These are phyloP conservation scores for Drosophila kepulauana DNA, from an alignment of 1,140 invertebrate species.

Conservation along the genomic window DNA sequence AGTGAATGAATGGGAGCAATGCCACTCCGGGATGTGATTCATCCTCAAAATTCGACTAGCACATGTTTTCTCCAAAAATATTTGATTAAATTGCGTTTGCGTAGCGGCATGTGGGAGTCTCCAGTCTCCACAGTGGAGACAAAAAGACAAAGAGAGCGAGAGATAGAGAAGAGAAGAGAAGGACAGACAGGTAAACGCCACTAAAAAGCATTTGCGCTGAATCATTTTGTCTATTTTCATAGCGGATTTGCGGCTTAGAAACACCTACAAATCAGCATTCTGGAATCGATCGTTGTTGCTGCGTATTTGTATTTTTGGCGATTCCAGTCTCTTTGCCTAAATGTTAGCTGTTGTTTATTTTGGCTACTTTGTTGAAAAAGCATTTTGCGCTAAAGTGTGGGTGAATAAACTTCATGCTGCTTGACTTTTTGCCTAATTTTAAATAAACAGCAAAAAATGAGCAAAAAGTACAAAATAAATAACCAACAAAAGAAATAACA, in stretches of 20 bases:
- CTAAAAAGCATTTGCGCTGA: constrained; percentile 56
- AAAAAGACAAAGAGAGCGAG: neutral
- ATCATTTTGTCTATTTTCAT: constrained; percentile 71
- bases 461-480: constrained; percentile 17
- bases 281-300: constrained; percentile 24
- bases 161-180: neutral
- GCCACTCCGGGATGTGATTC: constrained; percentile 30
- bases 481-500: constrained; percentile 19
- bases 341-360: constrained; percentile 49
- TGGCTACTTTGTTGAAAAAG: constrained; percentile 46
- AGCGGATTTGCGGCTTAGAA: constrained; percentile 70
- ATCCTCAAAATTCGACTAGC: constrained; percentile 9
- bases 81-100: constrained; percentile 22
- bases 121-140: constrained; percentile 31
- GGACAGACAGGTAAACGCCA: constrained; percentile 48
- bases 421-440: constrained; percentile 46
- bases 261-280: constrained; percentile 58
- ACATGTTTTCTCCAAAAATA: constrained; percentile 71
- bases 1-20: neutral
- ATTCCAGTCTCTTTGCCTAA: constrained; percentile 40
- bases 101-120: constrained; percentile 53
- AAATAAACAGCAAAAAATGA: constrained; percentile 23
- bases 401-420: constrained; percentile 76
- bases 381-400: constrained; percentile 59
- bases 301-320: constrained; percentile 10